Base-by-base conservation (phyloP, 2,113 vertebrate genomes). In the Dromaius novaehollandiae region DNA sequence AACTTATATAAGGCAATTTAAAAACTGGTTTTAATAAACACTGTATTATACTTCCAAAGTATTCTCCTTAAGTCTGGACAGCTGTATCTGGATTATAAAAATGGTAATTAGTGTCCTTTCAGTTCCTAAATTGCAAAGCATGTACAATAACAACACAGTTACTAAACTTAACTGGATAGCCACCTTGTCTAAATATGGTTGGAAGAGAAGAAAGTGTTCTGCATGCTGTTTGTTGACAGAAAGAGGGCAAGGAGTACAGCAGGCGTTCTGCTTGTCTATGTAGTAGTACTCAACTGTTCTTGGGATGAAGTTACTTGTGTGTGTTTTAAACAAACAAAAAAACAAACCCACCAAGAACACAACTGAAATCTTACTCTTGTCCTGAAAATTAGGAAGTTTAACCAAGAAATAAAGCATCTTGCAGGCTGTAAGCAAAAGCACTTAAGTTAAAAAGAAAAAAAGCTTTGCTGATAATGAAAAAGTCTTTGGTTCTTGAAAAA, bases 341-440 rank as follows among this genome's bases (percentile, higher is more conserved):
- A 26, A 55, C 4, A 26, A 25, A 55, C 26, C 25, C 53, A 55
- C 25, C 13, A 55, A 55, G 53, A 28, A 55, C 25, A 13, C 26
- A 55, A 26, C 53, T 28, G 53, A 55, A 55, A 55, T 13, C 25
- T 25, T 55, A 55, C 53, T 55, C 9, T 13, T 26, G 5, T 14
- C 20, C 51, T 85, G 24, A 78, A 60, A 34, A 71, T 68, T 4
- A 56, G 18, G 84, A 63, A 1, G 19, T 16, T 82, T 64, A 44
- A 2, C 2, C 9, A 14, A 1, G 32, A 65, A 58, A 58, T 3
- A 78, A 79, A 64, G 10, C 20, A 65, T 0, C 4, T 0, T 1
- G 2, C 36, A 13, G 18, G 7, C 21, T 26, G 15, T 46, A 69
- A 92, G 82, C 8, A 13, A 82, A 86, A 40, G 68, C 73, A 69